Base-by-base conservation (phyloP, 2,113 vertebrate genomes). In the Ophiodon elongatus region DNA sequence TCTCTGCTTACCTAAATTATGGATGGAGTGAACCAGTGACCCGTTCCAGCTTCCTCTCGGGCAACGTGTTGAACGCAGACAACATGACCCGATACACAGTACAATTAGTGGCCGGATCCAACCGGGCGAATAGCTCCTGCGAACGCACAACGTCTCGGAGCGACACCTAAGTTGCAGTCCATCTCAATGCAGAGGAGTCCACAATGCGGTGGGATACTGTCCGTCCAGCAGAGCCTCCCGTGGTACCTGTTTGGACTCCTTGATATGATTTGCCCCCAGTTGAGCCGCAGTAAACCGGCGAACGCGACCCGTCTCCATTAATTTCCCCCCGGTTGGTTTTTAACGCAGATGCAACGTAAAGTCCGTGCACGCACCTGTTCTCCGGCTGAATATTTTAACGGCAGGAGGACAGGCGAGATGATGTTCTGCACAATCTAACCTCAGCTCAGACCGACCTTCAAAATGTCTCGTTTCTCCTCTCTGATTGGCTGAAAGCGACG, bases 1-100 rank as follows among this genome's bases (percentile, higher is more conserved):
- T 56, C 65, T 72, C 29, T 37, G 54, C 94, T 94, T 91, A 95
- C 94, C 94, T 91, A 85, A 88, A 75, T 60, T 25, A 54, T 25
- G 62, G 85, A 76, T 47, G 87, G 10, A 62, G 80, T 89, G 90
- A 90, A 87, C 85, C 83, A 73, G 87, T 89, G 94, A 90, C 91
- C 87, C 67, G 79, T 25, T 88, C 87, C 80, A 82, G 84, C 78
- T 79, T 91, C 66, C 74, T 82, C 79, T 85, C 67, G 59, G 87
- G 81, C 93, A 94, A 95, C 94, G 92, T 95, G 94, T 95, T 95
- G 95, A 94, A 86, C 91, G 68, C 77, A 80, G 76, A 81, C 78
- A 33, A 71, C 83, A 90, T 83, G 69, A 73, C 74, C 69, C 41
- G 29, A 69, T 19, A 23, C 15, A 29, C 52, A 1, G 39, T 7